Base-by-base conservation (phyloP, 2,113 vertebrate genomes). In the Tichodroma muraria region DNA sequence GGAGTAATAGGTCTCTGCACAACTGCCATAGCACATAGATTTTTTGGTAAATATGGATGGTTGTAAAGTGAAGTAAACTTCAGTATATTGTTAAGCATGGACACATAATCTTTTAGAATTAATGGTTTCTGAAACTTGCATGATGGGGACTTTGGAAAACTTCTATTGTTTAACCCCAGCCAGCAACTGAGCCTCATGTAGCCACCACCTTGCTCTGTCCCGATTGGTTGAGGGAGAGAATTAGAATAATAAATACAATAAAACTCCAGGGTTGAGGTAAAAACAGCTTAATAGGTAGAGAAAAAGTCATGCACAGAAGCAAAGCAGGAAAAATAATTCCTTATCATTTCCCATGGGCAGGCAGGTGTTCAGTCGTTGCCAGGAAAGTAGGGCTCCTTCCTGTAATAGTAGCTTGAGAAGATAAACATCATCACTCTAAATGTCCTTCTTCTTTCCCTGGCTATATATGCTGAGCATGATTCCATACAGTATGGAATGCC, bases 111-210 rank as follows among this genome's bases (percentile, higher is more conserved):
- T 73, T 93, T 92, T 52, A 92, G 35, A 83, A 57, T 70, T 68
- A 84, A 70, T 37, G 38, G 16, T 73, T 88, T 88, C 45, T 89
- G 54, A 78, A 78, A 80, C 30, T 23, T 59, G 59, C 92, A 90
- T 37, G 47, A 52, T 65, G 56, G 6, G 7, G 33, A 33, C 31
- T 89, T 73, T 57, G 54, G 54, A 88, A 92, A 80, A 65, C 15
- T 76, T 68, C 18, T 21, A 38, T 12, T 31, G 6, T 40, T 89
- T 82, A 68, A 61, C 35, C 21, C 17, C 47, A 61, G 17, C 9
- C 0, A 1, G 21, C 20, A 47, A 35, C 14, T 82, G n/a, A 61
- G 47, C 20, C 30, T n/a, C n/a, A 22, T 25, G 18, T 2, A 53
- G n/a, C 20, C 40, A 54, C n/a, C 8, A 24, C 9, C 40, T 61